phyloP scores from a whole-genome alignment of 2,113 vertebrate species.

The Megaceryle maxima region DNA sequence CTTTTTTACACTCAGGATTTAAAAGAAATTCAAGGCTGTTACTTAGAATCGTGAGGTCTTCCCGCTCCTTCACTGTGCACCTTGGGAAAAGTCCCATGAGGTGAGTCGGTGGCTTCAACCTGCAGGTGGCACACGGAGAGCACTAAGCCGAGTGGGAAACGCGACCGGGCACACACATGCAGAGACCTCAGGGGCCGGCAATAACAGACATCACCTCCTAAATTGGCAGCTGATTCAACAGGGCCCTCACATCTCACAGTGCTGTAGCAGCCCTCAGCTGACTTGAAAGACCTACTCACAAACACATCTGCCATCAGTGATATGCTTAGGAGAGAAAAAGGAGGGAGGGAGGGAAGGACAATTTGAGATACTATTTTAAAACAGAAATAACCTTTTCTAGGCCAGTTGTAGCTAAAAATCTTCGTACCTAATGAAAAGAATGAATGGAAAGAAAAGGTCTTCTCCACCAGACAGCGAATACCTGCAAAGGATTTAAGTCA shows the following conservation, averaged over 20 bases:
- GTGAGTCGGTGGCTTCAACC: neutral
- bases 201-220: neutral
- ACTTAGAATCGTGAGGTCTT: neutral
- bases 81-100: neutral
- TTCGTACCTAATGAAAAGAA: neutral
- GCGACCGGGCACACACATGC: fast-evolving
- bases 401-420: neutral
- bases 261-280: neutral
- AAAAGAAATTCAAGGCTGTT: neutral
- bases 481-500: neutral
- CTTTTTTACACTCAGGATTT: neutral
- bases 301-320: neutral
- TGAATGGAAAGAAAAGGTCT: neutral
- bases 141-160: fast-evolving
- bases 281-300: neutral
- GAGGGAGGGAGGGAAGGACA: too few species aligned
- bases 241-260: neutral
- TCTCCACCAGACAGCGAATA: neutral
- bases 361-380: neutral
- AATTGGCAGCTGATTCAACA: neutral
- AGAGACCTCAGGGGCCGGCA: neutral
- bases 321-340: too few species aligned
- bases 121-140: neutral
- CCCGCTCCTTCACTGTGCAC: neutral
- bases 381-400: neutral